Conservation (phyloP, 2,888 invertebrate species). For the Rhyacophila evoluta region DNA sequence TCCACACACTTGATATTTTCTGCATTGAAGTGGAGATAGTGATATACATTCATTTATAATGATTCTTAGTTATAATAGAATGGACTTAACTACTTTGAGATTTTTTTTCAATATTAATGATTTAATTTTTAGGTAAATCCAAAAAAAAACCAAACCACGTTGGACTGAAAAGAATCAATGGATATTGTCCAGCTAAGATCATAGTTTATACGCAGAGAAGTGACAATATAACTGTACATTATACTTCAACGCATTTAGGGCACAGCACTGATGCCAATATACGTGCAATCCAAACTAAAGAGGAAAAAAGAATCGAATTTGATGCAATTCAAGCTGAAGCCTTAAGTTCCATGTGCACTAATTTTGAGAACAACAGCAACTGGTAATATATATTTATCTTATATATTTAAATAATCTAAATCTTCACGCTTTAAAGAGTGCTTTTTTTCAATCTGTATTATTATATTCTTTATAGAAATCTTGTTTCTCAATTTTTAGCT, state of each 20-base stretch:
- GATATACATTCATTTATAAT: no score
- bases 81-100: no score
- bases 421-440: no score
- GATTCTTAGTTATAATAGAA: no score
- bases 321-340: neutral
- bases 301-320: neutral
- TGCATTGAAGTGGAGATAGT: no score
- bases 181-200: neutral
- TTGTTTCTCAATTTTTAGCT: no score
- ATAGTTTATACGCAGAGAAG: neutral
- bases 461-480: no score
- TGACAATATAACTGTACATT: neutral
- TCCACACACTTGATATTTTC: no score
- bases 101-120: no score
- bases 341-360: neutral
- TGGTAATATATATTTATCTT: neutral
- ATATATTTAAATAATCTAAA: no score
- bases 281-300: neutral
- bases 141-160: neutral
- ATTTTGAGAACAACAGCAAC: neutral
- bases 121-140: neutral
- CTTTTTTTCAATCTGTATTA: no score
- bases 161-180: neutral
- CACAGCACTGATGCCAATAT: neutral
- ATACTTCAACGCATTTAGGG: neutral